Base-by-base conservation (phyloP, 2,113 vertebrate genomes). In the Callionymus lyra region DNA sequence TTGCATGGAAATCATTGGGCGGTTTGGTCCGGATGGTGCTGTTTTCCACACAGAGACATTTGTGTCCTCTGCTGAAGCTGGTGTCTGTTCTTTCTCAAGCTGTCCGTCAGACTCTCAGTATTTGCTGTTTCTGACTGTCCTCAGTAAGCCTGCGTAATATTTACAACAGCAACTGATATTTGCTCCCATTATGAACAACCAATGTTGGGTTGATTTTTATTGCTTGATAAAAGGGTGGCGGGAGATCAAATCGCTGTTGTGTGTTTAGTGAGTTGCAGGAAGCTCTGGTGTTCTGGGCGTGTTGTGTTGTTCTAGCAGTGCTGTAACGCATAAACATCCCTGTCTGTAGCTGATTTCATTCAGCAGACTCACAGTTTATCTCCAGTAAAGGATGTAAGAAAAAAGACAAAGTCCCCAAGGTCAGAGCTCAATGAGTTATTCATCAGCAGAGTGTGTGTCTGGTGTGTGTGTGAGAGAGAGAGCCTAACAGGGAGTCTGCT, bases 381-480 rank as follows among this genome's bases (percentile, higher is more conserved):
- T 27, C 4, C 21, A 5, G 21, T 27, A 27, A 27, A 27, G 21
- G 21, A 27, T 27, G 21, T 27, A 38, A 21, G 41, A 40, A n/a
- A n/a, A n/a, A 35, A 70, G 62, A 74, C 67, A 56, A 71, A 58
- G 10, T 63, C 67, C 73, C 75, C 77, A 82, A 79, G 80, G 77
- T 82, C 73, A 70, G 48, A 59, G 59, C 46, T 66, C 66, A 71
- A 70, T 72, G 72, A 76, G 68, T 71, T 66, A 74, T 80, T 80
- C 61, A 66, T 72, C 52, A 63, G 68, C 34, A 53, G 41, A 47
- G 47, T 37, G 44, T 18, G 11, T 39, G 42, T 34, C 34, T 35
- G 44, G 41, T 17, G 35, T 39, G 16, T 45, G 38, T 16, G 44
- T 42, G 12, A 32, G 16, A 32, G 18, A 41, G 60, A 27, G 21